Percentiles rank a stretch among this genome's conserved stretches.
Evolutionary conservation across 2,888 invertebrate species (phyloP).

Genomic region (Leuctra nigra): DNA sequence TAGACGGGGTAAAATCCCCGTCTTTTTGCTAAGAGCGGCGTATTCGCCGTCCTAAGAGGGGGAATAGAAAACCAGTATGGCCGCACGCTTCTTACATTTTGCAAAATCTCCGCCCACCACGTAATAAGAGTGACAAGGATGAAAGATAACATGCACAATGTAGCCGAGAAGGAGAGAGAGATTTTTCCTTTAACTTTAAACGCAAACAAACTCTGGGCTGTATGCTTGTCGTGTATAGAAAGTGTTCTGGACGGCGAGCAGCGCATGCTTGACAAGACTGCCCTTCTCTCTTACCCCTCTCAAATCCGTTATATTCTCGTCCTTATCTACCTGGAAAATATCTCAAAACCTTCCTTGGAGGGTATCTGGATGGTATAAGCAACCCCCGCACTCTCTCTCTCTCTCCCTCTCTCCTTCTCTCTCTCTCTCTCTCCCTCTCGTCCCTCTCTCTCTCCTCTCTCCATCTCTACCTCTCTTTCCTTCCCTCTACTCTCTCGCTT

Average conservation of each 20-base stretch:
- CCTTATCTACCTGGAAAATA: background rate
- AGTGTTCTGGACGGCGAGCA: slow-evolving; percentile 5
- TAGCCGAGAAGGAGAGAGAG: background rate
- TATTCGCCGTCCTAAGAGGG: slow-evolving; percentile 1
- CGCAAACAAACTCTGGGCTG: slow-evolving; percentile 17
- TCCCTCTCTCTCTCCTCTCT: background rate
- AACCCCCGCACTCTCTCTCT: slow-evolving; percentile 6
- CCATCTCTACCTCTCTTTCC: slow-evolving; percentile 1
- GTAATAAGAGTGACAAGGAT: slow-evolving; percentile 13
- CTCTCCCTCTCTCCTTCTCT: slow-evolving; percentile 11
- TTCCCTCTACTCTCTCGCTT: background rate
- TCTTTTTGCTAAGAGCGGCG: slow-evolving; percentile 9
- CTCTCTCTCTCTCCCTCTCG: slow-evolving; percentile 17
- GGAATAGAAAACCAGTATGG: slow-evolving; percentile 17
- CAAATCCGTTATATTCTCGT: background rate
- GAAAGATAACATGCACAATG: background rate
- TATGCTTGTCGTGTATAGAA: slow-evolving; percentile 8
- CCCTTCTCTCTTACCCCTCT: slow-evolving; percentile 3
- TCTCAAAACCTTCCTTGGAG: slow-evolving; percentile 15
- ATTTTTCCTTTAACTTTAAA: slow-evolving; percentile 17
- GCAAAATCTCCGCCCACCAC: slow-evolving; percentile 18
- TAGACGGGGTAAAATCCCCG: background rate
- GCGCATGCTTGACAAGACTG: slow-evolving; percentile 15
- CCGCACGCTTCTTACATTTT: slow-evolving; percentile 17
- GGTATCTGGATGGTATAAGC: slow-evolving; percentile 3